Evolutionary conservation across 2,113 vertebrate species (phyloP).

Genomic region (Pomatorhinus ruficollis): DNA sequence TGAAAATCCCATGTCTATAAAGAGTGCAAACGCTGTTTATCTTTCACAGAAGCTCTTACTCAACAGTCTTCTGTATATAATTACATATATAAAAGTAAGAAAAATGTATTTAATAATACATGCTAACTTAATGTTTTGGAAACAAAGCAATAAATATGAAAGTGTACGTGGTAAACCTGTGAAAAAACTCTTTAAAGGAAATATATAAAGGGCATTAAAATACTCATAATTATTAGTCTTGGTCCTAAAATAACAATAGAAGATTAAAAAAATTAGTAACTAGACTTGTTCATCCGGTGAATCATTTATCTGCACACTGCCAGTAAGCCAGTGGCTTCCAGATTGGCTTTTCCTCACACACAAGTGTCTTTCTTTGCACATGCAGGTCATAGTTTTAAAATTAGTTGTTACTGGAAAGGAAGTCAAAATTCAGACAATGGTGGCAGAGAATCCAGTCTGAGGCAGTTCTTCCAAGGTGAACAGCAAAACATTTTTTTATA

Average conservation of each 20-base stretch:
- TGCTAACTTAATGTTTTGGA: not conserved
- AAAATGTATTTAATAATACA: not conserved
- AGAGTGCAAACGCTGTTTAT: not conserved
- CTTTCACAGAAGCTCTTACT: not conserved
- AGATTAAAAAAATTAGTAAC: not conserved
- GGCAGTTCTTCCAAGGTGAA: not conserved
- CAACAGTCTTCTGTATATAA: not conserved
- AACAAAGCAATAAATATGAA: not conserved
- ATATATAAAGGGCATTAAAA: not conserved
- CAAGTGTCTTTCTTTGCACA: not conserved
- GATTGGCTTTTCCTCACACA: not conserved
- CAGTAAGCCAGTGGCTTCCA: not conserved
- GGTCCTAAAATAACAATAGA: not conserved
- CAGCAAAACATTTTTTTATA: not conserved
- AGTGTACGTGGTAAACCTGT: not conserved
- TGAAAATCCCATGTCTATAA: not conserved
- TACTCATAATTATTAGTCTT: not conserved
- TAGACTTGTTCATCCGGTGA: not conserved
- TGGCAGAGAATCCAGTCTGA: not conserved
- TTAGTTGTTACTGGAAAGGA: conserved; percentile 37
- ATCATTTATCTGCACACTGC: not conserved
- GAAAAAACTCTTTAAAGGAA: not conserved
- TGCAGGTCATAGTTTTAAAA: not conserved
- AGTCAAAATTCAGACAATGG: conserved; percentile 15
- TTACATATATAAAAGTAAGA: not conserved